Evolutionary conservation across 2,888 invertebrate species (phyloP).

Genomic region (Oligia fasciuncula): DNA sequence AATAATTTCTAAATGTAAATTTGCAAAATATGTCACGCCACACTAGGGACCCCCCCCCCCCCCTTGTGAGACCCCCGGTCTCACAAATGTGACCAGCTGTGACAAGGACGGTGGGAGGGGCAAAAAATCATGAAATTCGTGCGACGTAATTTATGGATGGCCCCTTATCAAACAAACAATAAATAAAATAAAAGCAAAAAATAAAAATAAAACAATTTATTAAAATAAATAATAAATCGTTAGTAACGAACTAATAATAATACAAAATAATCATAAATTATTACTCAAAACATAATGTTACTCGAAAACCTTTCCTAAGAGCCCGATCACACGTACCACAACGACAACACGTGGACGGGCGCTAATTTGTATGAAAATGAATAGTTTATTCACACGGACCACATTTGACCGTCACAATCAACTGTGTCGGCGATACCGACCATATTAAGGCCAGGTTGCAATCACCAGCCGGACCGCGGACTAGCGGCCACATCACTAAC

Average conservation of each 20-base stretch:
- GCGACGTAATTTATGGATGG: no score
- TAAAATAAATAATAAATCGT: conserved; percentile 77
- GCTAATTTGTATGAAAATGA: neutral
- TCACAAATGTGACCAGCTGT: no score
- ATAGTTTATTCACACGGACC: neutral
- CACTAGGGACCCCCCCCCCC: no score
- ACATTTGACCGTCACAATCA: neutral
- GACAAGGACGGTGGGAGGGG: no score
- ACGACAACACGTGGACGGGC: neutral
- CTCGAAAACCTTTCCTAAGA: conserved; percentile 64
- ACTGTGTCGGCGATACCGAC: neutral
- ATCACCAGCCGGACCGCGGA: neutral
- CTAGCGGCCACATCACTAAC: neutral
- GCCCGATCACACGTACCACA: neutral
- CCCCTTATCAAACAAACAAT: neutral
- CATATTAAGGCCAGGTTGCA: neutral
- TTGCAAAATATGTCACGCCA: no score
- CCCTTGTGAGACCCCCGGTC: no score
- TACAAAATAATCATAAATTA: conserved; percentile 79
- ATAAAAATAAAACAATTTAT: conserved; percentile 78
- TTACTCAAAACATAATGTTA: conserved; percentile 76
- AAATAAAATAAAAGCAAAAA: conserved; percentile 50
- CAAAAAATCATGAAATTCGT: no score
- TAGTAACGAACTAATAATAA: conserved; percentile 77
- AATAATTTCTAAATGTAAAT: no score